These are phyloP conservation scores for Trematomus loennbergii DNA, from an alignment of 2,113 vertebrate genomes.

Conservation along the genomic window DNA sequence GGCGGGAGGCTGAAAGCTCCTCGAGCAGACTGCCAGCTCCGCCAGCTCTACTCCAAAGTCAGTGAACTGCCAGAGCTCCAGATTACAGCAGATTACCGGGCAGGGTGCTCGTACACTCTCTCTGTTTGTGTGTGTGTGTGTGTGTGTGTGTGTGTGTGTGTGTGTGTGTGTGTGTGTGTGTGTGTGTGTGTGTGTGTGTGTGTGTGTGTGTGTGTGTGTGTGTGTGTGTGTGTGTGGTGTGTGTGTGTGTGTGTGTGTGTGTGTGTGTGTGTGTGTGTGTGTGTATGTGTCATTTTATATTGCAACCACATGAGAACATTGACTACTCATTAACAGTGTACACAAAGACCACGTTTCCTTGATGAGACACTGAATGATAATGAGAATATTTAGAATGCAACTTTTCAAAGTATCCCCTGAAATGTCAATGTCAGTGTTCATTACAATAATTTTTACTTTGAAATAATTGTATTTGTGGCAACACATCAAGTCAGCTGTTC, in stretches of 20 bases:
- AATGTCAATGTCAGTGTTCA: background rate
- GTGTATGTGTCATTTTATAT: slow-evolving; percentile 12
- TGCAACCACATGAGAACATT: slow-evolving; percentile 31
- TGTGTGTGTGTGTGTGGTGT: slow-evolving; percentile 11
- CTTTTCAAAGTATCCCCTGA: background rate
- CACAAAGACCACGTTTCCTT: slow-evolving; percentile 20
- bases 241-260: slow-evolving; percentile 24
- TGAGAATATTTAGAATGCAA: background rate
- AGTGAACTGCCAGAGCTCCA: slow-evolving; percentile 70
- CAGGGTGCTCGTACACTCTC: slow-evolving; percentile 58
- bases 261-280: slow-evolving; percentile 12
- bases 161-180: slow-evolving; percentile 22
- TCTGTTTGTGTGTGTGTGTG: slow-evolving; percentile 19
- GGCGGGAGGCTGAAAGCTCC: slow-evolving; percentile 60
- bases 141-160: slow-evolving; percentile 15
- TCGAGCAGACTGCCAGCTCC: slow-evolving; percentile 57
- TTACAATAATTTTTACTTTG: too few species aligned
- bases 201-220: slow-evolving; percentile 11
- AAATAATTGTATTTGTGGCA: too few species aligned
- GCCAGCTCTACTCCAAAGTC: slow-evolving; percentile 66
- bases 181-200: slow-evolving; percentile 21
- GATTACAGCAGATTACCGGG: slow-evolving; percentile 79
- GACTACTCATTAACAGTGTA: slow-evolving; percentile 13
- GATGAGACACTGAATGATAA: background rate
- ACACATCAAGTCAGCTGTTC: slow-evolving; percentile 14